Percentiles rank a stretch among this genome's conserved stretches.
Conservation (phyloP, 2,113 vertebrate species). For the Elachura formosa region DNA sequence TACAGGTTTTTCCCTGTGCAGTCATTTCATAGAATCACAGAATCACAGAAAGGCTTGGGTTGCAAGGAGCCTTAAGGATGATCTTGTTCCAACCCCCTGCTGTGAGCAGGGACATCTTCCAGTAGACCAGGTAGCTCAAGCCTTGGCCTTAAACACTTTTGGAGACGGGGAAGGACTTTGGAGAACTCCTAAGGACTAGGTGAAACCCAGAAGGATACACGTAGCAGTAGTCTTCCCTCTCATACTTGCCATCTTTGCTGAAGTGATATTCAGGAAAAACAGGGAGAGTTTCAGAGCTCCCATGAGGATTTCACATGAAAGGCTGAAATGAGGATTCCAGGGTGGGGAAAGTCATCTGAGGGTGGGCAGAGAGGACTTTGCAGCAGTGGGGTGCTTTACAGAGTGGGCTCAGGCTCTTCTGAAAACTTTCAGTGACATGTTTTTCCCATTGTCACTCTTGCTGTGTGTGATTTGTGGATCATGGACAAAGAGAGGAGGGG, state of each 20-base stretch:
- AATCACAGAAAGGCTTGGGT: background rate
- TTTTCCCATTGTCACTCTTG: background rate
- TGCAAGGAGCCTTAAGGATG: background rate
- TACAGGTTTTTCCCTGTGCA: background rate
- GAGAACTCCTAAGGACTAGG: background rate
- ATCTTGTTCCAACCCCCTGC: background rate
- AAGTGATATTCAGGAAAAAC: background rate
- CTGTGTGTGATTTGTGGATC: background rate
- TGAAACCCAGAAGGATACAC: background rate
- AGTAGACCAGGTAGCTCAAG: background rate
- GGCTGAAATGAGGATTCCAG: background rate
- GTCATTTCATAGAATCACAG: background rate
- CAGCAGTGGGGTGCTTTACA: background rate
- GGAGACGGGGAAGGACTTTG: background rate
- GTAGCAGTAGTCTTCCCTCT: background rate
- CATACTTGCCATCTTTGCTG: background rate
- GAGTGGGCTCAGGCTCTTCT: background rate
- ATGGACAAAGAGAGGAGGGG: accelerated
- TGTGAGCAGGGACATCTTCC: background rate
- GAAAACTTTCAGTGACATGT: no score
- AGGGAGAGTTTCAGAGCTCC: background rate
- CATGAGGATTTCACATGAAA: background rate
- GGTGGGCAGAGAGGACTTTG: background rate
- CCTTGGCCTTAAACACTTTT: background rate
- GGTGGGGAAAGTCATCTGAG: background rate